phyloP scores from a whole-genome alignment of 2,113 vertebrate species.

The Glaucidium brasilianum region DNA sequence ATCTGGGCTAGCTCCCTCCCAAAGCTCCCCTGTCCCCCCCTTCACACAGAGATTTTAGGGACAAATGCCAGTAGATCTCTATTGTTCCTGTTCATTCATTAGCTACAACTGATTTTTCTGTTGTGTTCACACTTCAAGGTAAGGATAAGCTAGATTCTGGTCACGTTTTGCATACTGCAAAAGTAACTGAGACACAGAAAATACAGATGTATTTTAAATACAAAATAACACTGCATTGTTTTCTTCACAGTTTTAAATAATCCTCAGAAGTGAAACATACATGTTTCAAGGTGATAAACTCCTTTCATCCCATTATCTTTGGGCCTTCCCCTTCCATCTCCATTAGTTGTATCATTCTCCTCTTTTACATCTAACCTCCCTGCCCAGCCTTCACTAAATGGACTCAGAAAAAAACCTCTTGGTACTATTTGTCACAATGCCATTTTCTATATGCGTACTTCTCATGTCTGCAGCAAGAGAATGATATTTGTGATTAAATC shows the following conservation, averaged over 20 bases:
- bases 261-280: not conserved
- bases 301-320: not conserved
- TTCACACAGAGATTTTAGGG: conserved; percentile 22
- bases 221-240: not conserved
- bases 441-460: not conserved
- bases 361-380: not conserved
- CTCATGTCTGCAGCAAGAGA: not conserved
- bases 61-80: conserved; percentile 27
- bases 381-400: not conserved
- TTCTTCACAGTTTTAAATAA: not conserved
- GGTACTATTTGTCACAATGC: not conserved
- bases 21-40: not conserved
- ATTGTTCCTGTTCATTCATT: conserved; percentile 48
- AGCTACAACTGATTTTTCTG: not conserved
- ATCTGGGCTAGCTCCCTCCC: not conserved
- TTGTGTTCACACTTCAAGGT: conserved; percentile 18
- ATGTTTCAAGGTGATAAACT: not conserved
- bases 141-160: not conserved
- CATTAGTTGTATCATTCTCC: not conserved
- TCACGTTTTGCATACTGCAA: not conserved
- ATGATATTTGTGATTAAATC: not conserved
- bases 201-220: not conserved
- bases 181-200: not conserved
- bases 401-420: not conserved
- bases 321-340: not conserved